phyloP scores from a whole-genome alignment of 1,140 invertebrate species.

The Ceratina japonica region DNA sequence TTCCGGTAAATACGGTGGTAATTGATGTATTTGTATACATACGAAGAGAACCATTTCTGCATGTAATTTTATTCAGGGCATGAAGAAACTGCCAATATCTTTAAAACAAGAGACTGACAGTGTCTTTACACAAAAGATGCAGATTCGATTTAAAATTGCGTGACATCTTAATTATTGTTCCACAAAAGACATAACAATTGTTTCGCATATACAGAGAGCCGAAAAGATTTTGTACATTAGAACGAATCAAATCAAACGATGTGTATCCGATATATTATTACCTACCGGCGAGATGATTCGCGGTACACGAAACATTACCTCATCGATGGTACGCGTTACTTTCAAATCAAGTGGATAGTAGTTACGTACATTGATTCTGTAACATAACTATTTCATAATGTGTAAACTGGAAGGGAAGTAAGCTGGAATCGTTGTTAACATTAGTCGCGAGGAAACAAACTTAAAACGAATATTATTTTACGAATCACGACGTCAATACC shows the following conservation, averaged over 20 bases:
- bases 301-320: conserved; percentile 17
- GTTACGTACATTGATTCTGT: conserved; percentile 19
- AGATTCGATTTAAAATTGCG: conserved; percentile 28
- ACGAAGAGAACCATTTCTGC: conserved; percentile 24
- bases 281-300: conserved; percentile 14
- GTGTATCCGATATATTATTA: conserved; percentile 3
- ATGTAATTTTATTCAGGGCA: conserved; percentile 52
- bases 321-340: conserved; percentile 12
- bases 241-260: conserved; percentile 31
- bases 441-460: background rate
- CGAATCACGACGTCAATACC: background rate
- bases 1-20: conserved; percentile 20
- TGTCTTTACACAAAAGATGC: conserved; percentile 42
- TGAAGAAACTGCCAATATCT: conserved; percentile 65
- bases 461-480: conserved; percentile 21
- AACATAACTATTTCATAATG: background rate
- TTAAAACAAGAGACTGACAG: conserved; percentile 65
- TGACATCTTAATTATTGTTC: conserved; percentile 7
- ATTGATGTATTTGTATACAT: conserved; percentile 19
- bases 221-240: conserved; percentile 14
- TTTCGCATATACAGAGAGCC: conserved; percentile 13
- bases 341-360: conserved; percentile 13
- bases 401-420: background rate
- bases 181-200: conserved; percentile 14
- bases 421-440: conserved; percentile 6